These are phyloP conservation scores for Tribolium freemani DNA, from an alignment of 2,888 invertebrate species.

Conservation along the genomic window DNA sequence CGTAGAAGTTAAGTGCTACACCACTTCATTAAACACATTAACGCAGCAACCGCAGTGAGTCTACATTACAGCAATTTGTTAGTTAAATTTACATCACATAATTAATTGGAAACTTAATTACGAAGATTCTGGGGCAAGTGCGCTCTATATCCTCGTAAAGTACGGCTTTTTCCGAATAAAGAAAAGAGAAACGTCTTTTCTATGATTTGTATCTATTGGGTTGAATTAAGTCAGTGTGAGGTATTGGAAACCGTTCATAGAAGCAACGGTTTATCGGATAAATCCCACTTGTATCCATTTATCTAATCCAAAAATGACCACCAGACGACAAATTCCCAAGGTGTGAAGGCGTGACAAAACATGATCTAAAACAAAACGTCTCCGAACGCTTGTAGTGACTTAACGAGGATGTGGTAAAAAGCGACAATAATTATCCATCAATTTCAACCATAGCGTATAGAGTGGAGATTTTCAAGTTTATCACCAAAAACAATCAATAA, in stretches of 20 bases:
- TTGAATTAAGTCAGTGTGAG: too few species aligned
- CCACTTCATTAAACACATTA: constrained; percentile 55
- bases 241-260: too few species aligned
- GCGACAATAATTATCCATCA: constrained; percentile 56
- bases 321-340: constrained; percentile 8
- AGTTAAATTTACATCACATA: constrained; percentile 52
- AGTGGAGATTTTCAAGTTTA: constrained; percentile 49
- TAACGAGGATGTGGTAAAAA: constrained; percentile 49
- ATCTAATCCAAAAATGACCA: constrained; percentile 23
- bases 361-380: constrained; percentile 40
- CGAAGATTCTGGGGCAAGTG: constrained; percentile 45
- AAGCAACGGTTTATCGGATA: too few species aligned
- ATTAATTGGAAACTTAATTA: constrained; percentile 55
- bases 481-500: constrained; percentile 60
- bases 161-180: background rate
- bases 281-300: constrained; percentile 1
- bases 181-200: background rate
- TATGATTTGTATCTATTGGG: too few species aligned
- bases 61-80: constrained; percentile 52
- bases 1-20: constrained; percentile 52
- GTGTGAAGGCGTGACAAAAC: constrained; percentile 39
- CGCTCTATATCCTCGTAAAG: background rate
- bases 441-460: constrained; percentile 49
- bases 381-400: constrained; percentile 22
- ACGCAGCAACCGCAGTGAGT: constrained; percentile 50